phyloP scores from a whole-genome alignment of 2,888 invertebrate species.

The Scotopteryx bipunctaria region DNA sequence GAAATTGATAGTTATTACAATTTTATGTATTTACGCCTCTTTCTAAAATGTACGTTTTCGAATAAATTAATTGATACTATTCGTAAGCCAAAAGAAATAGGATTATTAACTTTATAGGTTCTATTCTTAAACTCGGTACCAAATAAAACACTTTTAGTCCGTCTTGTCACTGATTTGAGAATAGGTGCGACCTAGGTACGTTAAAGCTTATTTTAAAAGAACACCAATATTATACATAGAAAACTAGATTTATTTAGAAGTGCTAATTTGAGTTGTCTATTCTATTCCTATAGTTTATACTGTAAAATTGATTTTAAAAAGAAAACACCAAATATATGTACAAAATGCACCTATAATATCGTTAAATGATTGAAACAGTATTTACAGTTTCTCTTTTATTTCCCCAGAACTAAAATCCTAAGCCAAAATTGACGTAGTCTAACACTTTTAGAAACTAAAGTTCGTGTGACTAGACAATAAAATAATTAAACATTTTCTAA shows the following conservation, averaged over 20 bases:
- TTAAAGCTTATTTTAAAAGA: background rate
- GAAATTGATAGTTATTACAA: no score
- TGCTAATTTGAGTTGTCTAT: background rate
- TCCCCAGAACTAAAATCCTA: slow-evolving; percentile 14
- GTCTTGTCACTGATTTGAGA: no score
- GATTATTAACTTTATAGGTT: no score
- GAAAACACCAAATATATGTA: background rate
- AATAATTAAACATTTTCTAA: slow-evolving; percentile 31
- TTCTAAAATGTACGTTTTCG: no score
- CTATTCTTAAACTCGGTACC: no score
- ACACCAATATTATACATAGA: background rate
- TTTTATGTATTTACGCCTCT: no score
- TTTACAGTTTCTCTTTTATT: no score
- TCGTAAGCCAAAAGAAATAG: no score
- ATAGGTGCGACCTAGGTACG: background rate
- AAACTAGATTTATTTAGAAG: background rate
- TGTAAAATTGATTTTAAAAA: background rate
- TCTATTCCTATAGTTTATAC: background rate
- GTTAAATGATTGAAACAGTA: no score
- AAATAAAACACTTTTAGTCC: no score
- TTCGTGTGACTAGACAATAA: slow-evolving; percentile 66
- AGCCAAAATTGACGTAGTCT: slow-evolving; percentile 31
- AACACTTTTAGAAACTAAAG: slow-evolving; percentile 24
- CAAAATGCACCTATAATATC: background rate
- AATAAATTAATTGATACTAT: no score